Evolutionary conservation across 2,113 vertebrate species (phyloP).

Genomic region (Macquaria ambigua): DNA sequence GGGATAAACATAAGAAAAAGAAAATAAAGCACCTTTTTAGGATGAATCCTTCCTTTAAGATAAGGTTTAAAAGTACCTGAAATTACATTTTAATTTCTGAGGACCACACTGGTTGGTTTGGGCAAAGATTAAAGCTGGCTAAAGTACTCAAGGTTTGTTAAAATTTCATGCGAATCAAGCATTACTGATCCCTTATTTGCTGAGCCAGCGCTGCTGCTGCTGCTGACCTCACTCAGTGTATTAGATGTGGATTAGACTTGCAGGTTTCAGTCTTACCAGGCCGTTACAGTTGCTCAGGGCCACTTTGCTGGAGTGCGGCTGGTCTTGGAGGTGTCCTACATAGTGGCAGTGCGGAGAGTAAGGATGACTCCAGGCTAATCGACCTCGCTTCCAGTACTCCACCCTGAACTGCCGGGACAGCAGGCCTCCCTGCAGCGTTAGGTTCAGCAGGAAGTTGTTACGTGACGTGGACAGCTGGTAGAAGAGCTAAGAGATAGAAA

Average conservation of each 20-base stretch:
- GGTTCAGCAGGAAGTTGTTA: constrained; percentile 95
- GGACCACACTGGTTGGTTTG: constrained; percentile 24
- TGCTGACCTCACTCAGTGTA: constrained; percentile 34
- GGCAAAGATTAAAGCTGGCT: constrained; percentile 29
- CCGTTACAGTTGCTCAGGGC: constrained; percentile 99
- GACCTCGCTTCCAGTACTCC: constrained; percentile 95
- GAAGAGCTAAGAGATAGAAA: constrained; percentile 85
- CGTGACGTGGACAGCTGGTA: constrained; percentile 93
- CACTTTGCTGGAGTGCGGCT: constrained; percentile 90
- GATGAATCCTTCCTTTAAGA: not conserved
- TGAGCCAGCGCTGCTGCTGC: constrained; percentile 29
- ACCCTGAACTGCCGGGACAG: constrained; percentile 93
- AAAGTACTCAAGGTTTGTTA: constrained; percentile 42
- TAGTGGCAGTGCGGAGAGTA: constrained; percentile 95
- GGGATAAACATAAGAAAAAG: not conserved
- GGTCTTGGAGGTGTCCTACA: constrained; percentile 92
- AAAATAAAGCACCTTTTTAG: constrained; percentile 9
- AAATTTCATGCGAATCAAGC: constrained; percentile 40
- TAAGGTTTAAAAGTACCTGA: not conserved
- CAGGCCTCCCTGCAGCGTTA: constrained; percentile 92
- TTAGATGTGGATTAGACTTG: constrained; percentile 29
- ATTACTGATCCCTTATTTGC: constrained; percentile 38
- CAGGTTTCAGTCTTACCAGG: constrained; percentile 88
- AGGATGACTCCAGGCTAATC: constrained; percentile 93
- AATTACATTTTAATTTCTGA: not conserved